A percentile compares a stretch with the other conserved stretches of the same genome.
Conservation (phyloP, 37 sponge, comb jelly and placozoan genomes). For the Halichondria panicea region DNA sequence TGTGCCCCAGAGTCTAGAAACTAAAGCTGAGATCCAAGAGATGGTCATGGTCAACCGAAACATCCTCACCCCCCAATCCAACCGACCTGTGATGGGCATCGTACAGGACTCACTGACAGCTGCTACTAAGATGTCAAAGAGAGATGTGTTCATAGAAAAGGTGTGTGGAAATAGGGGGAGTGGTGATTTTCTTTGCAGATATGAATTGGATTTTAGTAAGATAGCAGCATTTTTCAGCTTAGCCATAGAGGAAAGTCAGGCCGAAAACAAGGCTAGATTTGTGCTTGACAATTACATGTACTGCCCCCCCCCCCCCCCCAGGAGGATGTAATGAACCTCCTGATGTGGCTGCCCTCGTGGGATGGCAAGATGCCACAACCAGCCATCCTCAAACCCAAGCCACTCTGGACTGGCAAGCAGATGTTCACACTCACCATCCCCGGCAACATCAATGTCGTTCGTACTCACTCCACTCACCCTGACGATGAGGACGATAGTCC, state of each 20-base stretch:
- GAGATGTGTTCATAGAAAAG: conserved; percentile 97
- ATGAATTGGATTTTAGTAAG: neutral
- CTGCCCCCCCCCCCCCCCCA: neutral
- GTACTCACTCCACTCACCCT: conserved; percentile 84
- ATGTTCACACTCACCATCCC: conserved; percentile 96
- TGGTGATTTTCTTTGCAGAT: neutral
- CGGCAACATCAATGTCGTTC: conserved; percentile 86
- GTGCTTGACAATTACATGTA: neutral
- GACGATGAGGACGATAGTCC: conserved; percentile 94
- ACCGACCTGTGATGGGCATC: conserved; percentile 99
- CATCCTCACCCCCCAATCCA: conserved; percentile 98
- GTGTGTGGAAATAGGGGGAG: conserved; percentile 23
- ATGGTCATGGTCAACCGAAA: conserved; percentile 87
- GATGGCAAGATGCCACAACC: conserved; percentile 97
- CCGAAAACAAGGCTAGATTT: neutral
- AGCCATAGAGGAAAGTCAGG: neutral
- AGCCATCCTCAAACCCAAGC: conserved; percentile 97
- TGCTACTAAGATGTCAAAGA: conserved; percentile 89
- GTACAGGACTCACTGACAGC: conserved; percentile 98
- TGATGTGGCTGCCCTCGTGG: conserved; percentile 99
- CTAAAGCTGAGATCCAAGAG: conserved; percentile 92
- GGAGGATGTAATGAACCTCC: conserved; percentile 95
- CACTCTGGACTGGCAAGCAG: conserved; percentile 99
- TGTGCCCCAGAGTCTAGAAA: conserved; percentile 97
- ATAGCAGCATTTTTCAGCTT: neutral